Conservation (phyloP, 1,140 invertebrate genomes). For the Maniola jurtina region DNA sequence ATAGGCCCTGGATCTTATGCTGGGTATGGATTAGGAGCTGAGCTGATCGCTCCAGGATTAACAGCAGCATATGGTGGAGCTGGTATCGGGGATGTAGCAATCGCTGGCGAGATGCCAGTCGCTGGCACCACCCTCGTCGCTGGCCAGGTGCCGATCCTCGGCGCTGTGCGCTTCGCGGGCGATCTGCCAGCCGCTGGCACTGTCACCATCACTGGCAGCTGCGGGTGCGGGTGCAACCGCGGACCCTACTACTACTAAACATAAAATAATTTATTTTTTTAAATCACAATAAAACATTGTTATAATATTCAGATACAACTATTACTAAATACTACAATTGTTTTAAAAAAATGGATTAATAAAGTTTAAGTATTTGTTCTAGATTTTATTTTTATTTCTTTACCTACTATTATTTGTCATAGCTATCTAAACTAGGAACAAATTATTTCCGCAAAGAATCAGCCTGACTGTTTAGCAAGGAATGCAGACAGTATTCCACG, state of each 20-base stretch:
- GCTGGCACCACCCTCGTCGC: slow-evolving; percentile 43
- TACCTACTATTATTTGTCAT: too few relatives aligned
- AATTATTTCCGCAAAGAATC: too few relatives aligned
- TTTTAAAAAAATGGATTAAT: background rate
- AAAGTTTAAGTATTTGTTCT: background rate
- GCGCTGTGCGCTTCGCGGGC: slow-evolving; percentile 45
- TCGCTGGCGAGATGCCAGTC: slow-evolving; percentile 52
- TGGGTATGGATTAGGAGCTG: too few relatives aligned
- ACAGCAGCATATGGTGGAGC: slow-evolving; percentile 43
- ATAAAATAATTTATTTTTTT: background rate
- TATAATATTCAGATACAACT: too few relatives aligned
- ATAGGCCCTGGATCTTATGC: too few relatives aligned
- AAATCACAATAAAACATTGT: background rate
- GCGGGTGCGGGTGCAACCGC: slow-evolving; percentile 38
- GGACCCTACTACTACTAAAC: slow-evolving; percentile 31
- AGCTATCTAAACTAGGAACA: too few relatives aligned
- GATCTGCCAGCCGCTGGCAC: slow-evolving; percentile 41
- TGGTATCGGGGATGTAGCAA: slow-evolving; percentile 46
- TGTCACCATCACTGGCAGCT: slow-evolving; percentile 43
- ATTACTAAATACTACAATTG: slow-evolving; percentile 12
- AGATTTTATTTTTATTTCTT: too few relatives aligned
- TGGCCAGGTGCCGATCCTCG: slow-evolving; percentile 45
- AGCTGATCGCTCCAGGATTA: background rate
- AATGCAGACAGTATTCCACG: too few relatives aligned
- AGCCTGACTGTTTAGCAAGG: too few relatives aligned